phyloP scores from a whole-genome alignment of 2,113 vertebrate genomes.

The Toxotes jaculatrix region DNA sequence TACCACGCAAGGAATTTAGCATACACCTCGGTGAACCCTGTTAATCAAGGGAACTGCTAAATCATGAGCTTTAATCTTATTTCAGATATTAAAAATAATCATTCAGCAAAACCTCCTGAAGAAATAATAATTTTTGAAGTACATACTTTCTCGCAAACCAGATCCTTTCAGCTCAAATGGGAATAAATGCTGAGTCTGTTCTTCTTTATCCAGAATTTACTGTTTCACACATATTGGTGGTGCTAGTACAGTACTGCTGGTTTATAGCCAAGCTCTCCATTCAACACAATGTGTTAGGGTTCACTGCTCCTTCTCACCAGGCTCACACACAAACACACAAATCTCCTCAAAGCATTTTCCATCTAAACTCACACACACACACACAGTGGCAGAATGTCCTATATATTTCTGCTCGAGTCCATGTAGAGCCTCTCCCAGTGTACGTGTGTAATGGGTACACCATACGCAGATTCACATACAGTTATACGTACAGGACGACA shows the following conservation, averaged over 20 bases:
- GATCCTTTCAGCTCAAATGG: not conserved
- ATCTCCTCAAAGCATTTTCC: slow-evolving; percentile 39
- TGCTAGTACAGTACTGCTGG: slow-evolving; percentile 39
- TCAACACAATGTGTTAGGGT: slow-evolving; percentile 46
- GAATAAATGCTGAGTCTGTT: slow-evolving; percentile 3
- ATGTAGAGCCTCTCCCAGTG: slow-evolving; percentile 26
- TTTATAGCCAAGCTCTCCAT: slow-evolving; percentile 46
- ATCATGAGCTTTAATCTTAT: not conserved
- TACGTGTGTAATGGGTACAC: slow-evolving; percentile 12
- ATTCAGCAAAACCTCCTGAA: not conserved
- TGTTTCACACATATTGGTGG: slow-evolving; percentile 21
- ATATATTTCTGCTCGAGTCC: slow-evolving; percentile 34
- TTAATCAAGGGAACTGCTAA: not conserved
- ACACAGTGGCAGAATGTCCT: slow-evolving; percentile 30
- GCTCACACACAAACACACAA: slow-evolving; percentile 35
- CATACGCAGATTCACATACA: not conserved
- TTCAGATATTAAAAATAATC: not conserved
- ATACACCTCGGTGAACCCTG: not conserved
- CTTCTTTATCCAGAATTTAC: not conserved
- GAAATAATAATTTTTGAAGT: not conserved
- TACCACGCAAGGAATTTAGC: not conserved
- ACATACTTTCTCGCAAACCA: not conserved
- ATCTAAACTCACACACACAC: slow-evolving; percentile 26
- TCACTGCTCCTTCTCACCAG: slow-evolving; percentile 56
- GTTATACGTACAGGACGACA: slow-evolving; percentile 1